phyloP scores from a whole-genome alignment of 1,140 invertebrate genomes.

The Hydropsyche tenuis region DNA sequence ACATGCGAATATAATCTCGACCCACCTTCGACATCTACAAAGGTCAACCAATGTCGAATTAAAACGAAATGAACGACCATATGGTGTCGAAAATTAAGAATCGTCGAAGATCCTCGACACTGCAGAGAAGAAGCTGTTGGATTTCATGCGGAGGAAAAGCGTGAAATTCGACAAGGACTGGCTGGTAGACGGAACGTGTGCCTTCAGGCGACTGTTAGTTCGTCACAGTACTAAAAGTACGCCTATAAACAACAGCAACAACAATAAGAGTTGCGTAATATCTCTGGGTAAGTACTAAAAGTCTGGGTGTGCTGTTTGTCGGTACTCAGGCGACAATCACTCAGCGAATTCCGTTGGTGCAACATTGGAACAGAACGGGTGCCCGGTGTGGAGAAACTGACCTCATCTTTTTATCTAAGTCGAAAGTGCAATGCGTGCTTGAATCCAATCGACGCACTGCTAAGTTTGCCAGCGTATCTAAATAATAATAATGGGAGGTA shows the following conservation, averaged over 20 bases:
- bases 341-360: background rate
- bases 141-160: too few relatives aligned
- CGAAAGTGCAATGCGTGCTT: background rate
- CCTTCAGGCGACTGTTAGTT: background rate
- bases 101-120: too few relatives aligned
- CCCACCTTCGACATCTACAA: constrained; percentile 5
- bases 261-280: background rate
- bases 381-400: background rate
- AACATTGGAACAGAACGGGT: background rate
- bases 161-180: constrained; percentile 1
- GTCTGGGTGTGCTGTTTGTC: background rate
- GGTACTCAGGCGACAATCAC: constrained; percentile 8
- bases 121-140: too few relatives aligned
- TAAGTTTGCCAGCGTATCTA: background rate
- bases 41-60: background rate
- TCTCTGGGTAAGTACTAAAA: too few relatives aligned
- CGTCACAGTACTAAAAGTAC: background rate
- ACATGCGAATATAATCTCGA: background rate
- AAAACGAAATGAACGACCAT: constrained; percentile 19
- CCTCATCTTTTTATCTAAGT: background rate
- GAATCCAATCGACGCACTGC: background rate
- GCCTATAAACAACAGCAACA: constrained; percentile 9
- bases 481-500: background rate
- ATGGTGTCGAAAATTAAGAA: constrained; percentile 8
- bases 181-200: background rate